phyloP scores from a whole-genome alignment of 2,797 vertebrate genomes.

The Myiotriccus ornatus region DNA sequence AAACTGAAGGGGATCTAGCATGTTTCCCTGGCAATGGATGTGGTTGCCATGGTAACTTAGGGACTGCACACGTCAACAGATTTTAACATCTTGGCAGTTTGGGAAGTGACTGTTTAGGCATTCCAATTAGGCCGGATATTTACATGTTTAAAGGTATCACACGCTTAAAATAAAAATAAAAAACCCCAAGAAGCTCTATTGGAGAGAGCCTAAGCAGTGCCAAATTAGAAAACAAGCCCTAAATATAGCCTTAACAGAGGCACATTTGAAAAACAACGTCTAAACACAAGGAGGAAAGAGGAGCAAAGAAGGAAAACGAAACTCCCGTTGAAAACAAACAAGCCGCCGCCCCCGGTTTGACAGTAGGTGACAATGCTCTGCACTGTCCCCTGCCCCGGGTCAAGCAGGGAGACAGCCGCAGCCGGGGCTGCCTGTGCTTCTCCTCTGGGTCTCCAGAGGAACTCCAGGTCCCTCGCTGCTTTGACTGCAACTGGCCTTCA shows the following conservation, averaged over 20 bases:
- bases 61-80: slow-evolving; percentile 74
- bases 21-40: slow-evolving; percentile 67
- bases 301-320: not conserved
- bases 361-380: rapidly evolving
- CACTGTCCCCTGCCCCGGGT: rapidly evolving
- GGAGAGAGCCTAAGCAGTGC: slow-evolving; percentile 7
- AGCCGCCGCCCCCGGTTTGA: rapidly evolving
- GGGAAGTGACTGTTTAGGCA: slow-evolving; percentile 78
- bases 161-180: slow-evolving; percentile 4
- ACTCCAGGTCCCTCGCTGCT: rapidly evolving
- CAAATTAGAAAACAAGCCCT: slow-evolving; percentile 37
- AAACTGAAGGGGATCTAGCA: slow-evolving; percentile 58
- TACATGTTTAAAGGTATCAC: slow-evolving; percentile 68
- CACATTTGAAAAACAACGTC: not conserved
- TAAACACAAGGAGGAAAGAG: slow-evolving; percentile 26
- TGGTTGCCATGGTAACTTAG: slow-evolving; percentile 71
- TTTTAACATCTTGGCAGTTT: slow-evolving; percentile 77
- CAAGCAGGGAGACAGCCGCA: not conserved
- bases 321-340: not conserved
- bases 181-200: not conserved
- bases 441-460: not conserved
- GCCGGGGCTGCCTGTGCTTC: rapidly evolving
- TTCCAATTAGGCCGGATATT: slow-evolving; percentile 75
- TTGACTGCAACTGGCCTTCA: rapidly evolving
- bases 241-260: slow-evolving; percentile 51